phyloP scores from a whole-genome alignment of 2,888 invertebrate genomes.

The Drosophila siamana region DNA sequence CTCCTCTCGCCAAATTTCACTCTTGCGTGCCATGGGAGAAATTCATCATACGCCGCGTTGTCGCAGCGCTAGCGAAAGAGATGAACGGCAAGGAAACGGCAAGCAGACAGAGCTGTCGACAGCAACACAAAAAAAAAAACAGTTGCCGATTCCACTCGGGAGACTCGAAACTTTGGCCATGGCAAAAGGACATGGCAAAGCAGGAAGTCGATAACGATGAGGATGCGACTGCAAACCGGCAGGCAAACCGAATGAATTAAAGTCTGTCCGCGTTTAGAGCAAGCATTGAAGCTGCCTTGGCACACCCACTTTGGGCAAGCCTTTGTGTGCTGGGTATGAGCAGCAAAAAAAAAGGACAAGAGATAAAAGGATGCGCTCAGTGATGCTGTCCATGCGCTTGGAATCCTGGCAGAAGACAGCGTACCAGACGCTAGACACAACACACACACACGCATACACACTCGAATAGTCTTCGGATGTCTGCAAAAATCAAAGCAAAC shows the following conservation, averaged over 20 bases:
- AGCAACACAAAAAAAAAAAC: constrained; percentile 10
- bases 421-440: background rate
- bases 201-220: constrained; percentile 14
- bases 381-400: background rate
- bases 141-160: constrained; percentile 16
- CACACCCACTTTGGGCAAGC: background rate
- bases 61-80: too few relatives aligned
- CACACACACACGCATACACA: background rate
- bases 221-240: background rate
- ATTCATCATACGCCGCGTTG: constrained; percentile 2
- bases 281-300: background rate
- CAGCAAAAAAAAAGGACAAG: background rate
- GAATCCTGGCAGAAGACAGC: background rate
- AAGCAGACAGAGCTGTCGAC: constrained; percentile 1
- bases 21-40: background rate
- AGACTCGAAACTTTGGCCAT: constrained; percentile 1
- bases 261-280: background rate
- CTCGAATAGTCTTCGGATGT: background rate
- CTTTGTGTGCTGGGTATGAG: background rate
- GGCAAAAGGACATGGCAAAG: constrained; percentile 3
- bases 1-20: too few relatives aligned
- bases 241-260: background rate
- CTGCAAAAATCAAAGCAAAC: background rate
- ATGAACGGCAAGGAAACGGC: background rate
- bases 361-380: constrained; percentile 1